Percentiles rank a stretch among this genome's conserved stretches.
These are phyloP conservation scores for Ailuropoda melanoleuca DNA, from an alignment of 2,113 vertebrate species.

Conservation along the genomic window DNA sequence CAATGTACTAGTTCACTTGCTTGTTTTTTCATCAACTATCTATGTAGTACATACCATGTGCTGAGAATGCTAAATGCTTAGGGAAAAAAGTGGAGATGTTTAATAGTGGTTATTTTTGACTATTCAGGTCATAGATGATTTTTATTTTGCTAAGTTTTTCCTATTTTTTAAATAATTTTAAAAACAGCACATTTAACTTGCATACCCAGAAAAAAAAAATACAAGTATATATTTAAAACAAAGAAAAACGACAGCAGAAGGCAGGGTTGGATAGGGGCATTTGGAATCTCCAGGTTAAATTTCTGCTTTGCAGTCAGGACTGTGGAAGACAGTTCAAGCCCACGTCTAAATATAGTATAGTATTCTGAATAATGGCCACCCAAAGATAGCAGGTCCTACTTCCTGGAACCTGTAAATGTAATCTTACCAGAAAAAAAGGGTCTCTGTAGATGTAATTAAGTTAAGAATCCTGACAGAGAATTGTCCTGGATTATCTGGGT, in stretches of 20 bases:
- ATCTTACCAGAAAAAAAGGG: neutral
- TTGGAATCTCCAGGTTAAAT: neutral
- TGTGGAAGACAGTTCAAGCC: neutral
- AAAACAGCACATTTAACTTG: neutral
- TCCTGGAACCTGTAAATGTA: neutral
- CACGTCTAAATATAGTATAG: neutral
- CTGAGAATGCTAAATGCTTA: neutral
- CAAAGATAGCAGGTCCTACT: neutral
- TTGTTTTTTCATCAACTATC: neutral
- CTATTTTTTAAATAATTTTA: neutral
- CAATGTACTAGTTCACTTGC: neutral
- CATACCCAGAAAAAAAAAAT: neutral
- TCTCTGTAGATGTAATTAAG: neutral
- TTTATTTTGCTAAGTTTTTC: slow-evolving; percentile 35
- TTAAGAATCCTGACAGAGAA: neutral
- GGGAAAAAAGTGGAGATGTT: neutral
- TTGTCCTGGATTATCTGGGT: neutral
- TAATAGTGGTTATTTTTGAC: neutral
- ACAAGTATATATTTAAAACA: neutral
- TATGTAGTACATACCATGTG: neutral
- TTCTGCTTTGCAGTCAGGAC: neutral
- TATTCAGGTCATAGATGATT: neutral
- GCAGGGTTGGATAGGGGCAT: neutral
- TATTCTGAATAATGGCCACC: neutral
- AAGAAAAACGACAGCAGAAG: neutral